These are phyloP conservation scores for Ceratina japonica DNA, from an alignment of 1,140 invertebrate species.

Conservation along the genomic window DNA sequence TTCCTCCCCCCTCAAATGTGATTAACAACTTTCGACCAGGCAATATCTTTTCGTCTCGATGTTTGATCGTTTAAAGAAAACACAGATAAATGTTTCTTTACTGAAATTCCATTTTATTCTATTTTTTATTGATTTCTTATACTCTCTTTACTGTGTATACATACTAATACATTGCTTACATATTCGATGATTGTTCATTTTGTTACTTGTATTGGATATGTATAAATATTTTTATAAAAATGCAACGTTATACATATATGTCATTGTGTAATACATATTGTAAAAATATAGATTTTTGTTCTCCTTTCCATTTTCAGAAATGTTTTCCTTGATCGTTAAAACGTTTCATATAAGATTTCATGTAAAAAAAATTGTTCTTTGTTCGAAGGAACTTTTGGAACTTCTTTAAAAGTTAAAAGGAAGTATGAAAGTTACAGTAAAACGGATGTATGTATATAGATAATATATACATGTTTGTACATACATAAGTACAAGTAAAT, in stretches of 20 bases:
- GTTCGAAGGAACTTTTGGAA: slow-evolving; percentile 10
- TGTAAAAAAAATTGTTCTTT: not conserved
- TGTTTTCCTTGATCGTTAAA: not conserved
- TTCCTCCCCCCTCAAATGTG: slow-evolving; percentile 30
- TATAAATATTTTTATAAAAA: slow-evolving; percentile 49
- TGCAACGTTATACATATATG: slow-evolving; percentile 29
- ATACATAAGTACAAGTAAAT: slow-evolving; percentile 59
- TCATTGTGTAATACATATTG: slow-evolving; percentile 11
- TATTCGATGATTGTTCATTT: slow-evolving; percentile 8
- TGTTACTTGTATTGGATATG: slow-evolving; percentile 22
- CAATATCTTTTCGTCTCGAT: slow-evolving; percentile 7
- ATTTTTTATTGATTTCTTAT: not conserved
- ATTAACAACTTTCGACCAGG: not conserved
- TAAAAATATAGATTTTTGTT: slow-evolving; percentile 14
- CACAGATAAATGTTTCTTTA: slow-evolving; percentile 18
- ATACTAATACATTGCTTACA: slow-evolving; percentile 15
- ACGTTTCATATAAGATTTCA: too few species aligned
- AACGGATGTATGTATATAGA: slow-evolving; percentile 52
- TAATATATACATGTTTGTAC: slow-evolving; percentile 69
- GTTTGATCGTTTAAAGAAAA: not conserved
- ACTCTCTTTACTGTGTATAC: too few species aligned
- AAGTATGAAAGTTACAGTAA: slow-evolving; percentile 33
- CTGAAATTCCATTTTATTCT: not conserved
- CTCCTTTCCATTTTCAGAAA: not conserved
- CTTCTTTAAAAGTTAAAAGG: slow-evolving; percentile 30